These are phyloP conservation scores for Rousettus leschenaultii DNA, from an alignment of 2,113 vertebrate genomes.

Conservation along the genomic window DNA sequence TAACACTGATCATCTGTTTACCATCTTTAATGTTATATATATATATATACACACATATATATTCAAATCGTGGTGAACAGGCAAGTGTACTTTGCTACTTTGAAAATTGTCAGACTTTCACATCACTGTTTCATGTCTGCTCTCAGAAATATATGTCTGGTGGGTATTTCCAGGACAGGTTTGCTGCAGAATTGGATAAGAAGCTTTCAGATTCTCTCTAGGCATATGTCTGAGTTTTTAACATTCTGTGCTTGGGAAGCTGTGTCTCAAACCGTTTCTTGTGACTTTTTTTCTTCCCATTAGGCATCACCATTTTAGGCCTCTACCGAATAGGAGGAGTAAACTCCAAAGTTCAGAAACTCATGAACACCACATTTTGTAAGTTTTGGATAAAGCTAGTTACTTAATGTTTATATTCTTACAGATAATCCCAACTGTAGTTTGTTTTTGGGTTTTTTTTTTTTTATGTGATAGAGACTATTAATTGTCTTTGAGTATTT, in stretches of 20 bases:
- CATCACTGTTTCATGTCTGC: neutral
- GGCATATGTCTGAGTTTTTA: neutral
- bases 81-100: neutral
- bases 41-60: too few relatives aligned
- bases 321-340: slow-evolving; percentile 98
- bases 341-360: slow-evolving; percentile 97
- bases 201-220: neutral
- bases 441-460: neutral
- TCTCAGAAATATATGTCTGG: neutral
- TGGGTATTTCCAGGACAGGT: neutral
- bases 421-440: neutral
- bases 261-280: neutral
- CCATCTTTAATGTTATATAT: neutral
- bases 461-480: neutral
- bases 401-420: slow-evolving; percentile 5
- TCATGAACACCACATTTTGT: slow-evolving; percentile 97
- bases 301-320: slow-evolving; percentile 94
- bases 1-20: neutral
- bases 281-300: slow-evolving; percentile 40
- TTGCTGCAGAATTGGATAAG: neutral
- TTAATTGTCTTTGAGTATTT: neutral
- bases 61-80: neutral
- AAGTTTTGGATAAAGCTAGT: slow-evolving; percentile 67
- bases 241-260: neutral
- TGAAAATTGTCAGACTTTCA: slow-evolving; percentile 19